Conservation (phyloP, 2,113 vertebrate genomes). For the Clinocottus analis region DNA sequence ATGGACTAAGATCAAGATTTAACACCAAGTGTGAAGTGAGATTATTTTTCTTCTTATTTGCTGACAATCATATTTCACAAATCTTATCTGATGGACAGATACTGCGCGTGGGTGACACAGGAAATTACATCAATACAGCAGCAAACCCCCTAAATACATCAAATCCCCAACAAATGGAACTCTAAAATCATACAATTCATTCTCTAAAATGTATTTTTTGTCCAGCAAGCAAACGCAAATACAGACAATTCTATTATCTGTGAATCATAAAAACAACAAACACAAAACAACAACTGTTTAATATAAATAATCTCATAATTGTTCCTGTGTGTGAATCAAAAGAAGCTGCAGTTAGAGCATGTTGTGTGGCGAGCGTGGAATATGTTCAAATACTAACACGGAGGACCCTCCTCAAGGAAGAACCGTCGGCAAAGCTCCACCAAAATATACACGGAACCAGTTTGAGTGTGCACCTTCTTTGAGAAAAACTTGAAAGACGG, state of each 20-base stretch:
- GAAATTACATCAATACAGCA: constrained; percentile 1
- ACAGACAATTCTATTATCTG: constrained; percentile 15
- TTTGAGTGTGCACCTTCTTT: neutral
- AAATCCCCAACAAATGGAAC: neutral
- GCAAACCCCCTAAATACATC: neutral
- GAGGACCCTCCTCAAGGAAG: too few relatives aligned
- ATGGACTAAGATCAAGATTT: neutral
- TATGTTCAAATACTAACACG: constrained; percentile 39
- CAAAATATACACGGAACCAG: neutral
- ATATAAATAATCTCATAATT: constrained; percentile 66
- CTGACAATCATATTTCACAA: neutral
- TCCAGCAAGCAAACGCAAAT: constrained; percentile 16
- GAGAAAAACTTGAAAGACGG: neutral
- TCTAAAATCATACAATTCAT: constrained; percentile 16
- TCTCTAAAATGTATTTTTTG: neutral
- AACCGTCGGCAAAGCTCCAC: neutral
- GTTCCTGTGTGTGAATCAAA: constrained; percentile 28
- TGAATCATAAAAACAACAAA: constrained; percentile 26
- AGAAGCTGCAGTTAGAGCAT: constrained; percentile 1
- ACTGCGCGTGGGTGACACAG: neutral
- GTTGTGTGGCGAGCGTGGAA: neutral
- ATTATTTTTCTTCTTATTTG: neutral
- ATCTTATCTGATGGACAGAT: neutral
- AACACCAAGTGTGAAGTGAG: neutral
- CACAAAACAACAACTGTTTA: neutral